Conservation (phyloP, 2,113 vertebrate genomes). For the Corvus hawaiiensis region DNA sequence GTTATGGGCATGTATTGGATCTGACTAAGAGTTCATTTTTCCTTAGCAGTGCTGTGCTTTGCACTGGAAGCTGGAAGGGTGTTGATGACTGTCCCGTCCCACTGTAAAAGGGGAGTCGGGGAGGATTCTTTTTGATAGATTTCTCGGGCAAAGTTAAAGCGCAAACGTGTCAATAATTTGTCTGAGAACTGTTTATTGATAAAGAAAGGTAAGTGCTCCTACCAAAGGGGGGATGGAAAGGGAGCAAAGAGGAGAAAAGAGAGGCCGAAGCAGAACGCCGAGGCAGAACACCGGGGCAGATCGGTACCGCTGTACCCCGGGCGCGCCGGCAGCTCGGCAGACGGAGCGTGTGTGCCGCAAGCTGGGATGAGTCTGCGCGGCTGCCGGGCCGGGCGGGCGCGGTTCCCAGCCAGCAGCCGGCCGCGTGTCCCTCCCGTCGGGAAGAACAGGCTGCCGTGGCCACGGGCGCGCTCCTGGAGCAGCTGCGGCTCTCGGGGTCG, state of each 20-base stretch:
- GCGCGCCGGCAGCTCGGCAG: neutral
- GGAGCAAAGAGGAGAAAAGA: neutral
- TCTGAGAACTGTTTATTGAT: neutral
- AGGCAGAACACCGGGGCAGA: no score
- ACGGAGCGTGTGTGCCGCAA: neutral
- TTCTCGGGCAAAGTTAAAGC: neutral
- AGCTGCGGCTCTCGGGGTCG: no score
- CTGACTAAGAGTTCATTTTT: neutral
- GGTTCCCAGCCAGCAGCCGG: neutral
- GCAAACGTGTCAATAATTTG: fast-evolving
- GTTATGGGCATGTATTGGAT: neutral
- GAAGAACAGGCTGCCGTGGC: neutral
- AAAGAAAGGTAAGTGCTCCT: neutral
- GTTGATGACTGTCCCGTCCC: neutral
- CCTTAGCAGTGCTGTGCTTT: neutral
- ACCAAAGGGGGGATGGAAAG: fast-evolving
- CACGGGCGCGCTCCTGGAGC: no score
- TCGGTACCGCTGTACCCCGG: fast-evolving
- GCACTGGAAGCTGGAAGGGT: neutral
- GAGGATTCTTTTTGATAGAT: no score
- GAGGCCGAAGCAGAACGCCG: no score
- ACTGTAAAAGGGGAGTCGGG: neutral
- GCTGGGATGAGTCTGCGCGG: no score
- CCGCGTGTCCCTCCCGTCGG: neutral
- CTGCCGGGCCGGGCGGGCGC: no score